Base-by-base conservation (phyloP, 2,888 invertebrate species). In the Leptothorax acervorum region DNA sequence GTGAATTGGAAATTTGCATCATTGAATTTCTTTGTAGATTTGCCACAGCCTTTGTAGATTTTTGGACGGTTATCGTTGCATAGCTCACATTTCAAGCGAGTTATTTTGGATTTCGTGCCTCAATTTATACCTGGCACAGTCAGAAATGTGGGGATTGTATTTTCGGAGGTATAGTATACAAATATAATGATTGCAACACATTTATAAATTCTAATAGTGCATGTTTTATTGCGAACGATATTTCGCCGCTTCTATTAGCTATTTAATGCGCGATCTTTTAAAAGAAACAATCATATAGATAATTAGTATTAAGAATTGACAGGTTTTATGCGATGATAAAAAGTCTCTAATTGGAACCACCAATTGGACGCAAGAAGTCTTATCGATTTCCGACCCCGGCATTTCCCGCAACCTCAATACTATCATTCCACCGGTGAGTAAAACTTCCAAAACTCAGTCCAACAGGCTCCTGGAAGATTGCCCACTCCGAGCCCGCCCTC, bases 381-480 rank as follows among this genome's bases (percentile, higher is more conserved):
- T 39, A 75, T 75, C 63, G 75, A 75, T 75, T 75, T 51, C 23
- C 39, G 39, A 63, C 48, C 48, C 11, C 63, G 18, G 39, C 18
- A 35, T 75, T 60, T 51, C 15, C 31, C 63, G 18, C 51, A 51
- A 23, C 51, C 23, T 51, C 63, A 35, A 63, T 62, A 51, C 75
- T 51, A 51, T 63, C 63, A 63, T 60, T 63, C 35, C 57, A 60
- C 31, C 51, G 45, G 23, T 23, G 63, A 63, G 63, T 75, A 75
- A 75, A 75, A 75, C 63, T 75, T 42, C 23, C 23, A 51, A 75
- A 63, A 75, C 31, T 75, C 62, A 51, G 35, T 15, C 63, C 48
- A 75, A 75, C 63, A 51, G 60, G 39, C 62, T 75, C 11, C 63
- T 75, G 75, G 75, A 75, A 75, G 51, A 23, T 75, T 75, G 63